A percentile compares a stretch with the other conserved stretches of the same genome.
These are phyloP conservation scores for Oxyteleia sp. DNA, from an alignment of 2,888 invertebrate genomes.

Conservation along the genomic window DNA sequence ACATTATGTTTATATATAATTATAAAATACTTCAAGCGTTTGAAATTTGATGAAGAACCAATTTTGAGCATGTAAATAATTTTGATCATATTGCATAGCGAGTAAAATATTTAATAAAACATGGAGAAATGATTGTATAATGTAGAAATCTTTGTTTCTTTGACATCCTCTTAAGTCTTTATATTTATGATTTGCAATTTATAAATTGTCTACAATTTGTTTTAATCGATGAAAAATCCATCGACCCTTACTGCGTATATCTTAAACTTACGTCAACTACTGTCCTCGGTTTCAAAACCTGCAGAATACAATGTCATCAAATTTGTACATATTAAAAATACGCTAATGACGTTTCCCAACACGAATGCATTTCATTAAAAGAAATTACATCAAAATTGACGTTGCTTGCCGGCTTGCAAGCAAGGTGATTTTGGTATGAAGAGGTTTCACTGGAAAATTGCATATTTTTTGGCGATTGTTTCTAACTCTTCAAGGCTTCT, in stretches of 20 bases:
- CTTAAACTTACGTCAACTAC: slow-evolving; percentile 13
- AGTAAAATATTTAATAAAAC: too few species aligned
- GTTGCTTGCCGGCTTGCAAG: slow-evolving; percentile 25
- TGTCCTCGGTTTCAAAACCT: slow-evolving; percentile 12
- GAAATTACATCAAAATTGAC: slow-evolving; percentile 65
- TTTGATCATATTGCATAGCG: too few species aligned
- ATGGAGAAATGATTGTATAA: too few species aligned
- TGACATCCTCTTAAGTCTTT: neutral
- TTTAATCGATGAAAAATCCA: slow-evolving; percentile 9
- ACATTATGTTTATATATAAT: too few species aligned
- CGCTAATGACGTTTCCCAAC: neutral
- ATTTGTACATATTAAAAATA: slow-evolving; percentile 20
- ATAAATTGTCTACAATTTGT: slow-evolving; percentile 24
- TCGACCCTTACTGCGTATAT: slow-evolving; percentile 2
- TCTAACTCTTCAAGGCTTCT: slow-evolving; percentile 56
- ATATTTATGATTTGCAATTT: neutral
- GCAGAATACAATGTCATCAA: neutral
- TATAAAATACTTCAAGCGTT: too few species aligned
- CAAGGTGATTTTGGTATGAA: slow-evolving; percentile 26
- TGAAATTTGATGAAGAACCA: too few species aligned
- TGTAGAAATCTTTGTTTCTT: too few species aligned
- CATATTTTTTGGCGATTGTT: slow-evolving; percentile 61
- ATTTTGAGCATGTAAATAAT: too few species aligned
- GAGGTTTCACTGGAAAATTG: slow-evolving; percentile 68
- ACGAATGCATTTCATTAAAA: slow-evolving; percentile 45